phyloP scores from a whole-genome alignment of 2,888 invertebrate genomes.

The Busseola fusca region DNA sequence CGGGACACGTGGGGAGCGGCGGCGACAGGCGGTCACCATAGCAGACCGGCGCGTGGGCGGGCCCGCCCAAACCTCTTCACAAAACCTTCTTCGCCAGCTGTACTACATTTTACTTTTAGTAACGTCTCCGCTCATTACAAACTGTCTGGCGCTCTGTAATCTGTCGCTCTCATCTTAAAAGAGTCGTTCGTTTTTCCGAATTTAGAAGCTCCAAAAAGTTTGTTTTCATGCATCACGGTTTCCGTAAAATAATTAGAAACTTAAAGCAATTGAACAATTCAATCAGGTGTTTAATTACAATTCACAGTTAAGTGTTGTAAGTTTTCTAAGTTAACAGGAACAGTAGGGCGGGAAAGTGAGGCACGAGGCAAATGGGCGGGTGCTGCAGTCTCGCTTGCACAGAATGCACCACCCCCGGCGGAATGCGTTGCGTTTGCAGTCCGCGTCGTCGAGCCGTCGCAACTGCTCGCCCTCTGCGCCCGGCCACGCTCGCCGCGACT shows the following conservation, averaged over 20 bases:
- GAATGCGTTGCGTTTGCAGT: conserved; percentile 82
- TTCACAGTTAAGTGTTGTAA: conserved; percentile 67
- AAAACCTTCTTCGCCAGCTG: conserved; percentile 61
- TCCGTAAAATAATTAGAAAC: conserved; percentile 32
- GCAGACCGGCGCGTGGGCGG: conserved; percentile 79
- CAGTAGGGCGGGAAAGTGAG: conserved; percentile 88
- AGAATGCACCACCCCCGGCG: conserved; percentile 85
- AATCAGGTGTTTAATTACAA: conserved; percentile 65
- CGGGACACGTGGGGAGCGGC: conserved; percentile 68
- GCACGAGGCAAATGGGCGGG: conserved; percentile 86
- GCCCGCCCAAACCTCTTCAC: conserved; percentile 66
- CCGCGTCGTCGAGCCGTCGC: conserved; percentile 79
- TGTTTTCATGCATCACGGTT: neutral
- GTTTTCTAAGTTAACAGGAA: conserved; percentile 75
- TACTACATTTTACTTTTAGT: conserved; percentile 49
- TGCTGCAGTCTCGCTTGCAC: conserved; percentile 88
- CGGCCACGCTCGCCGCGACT: conserved; percentile 67
- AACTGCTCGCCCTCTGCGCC: conserved; percentile 79
- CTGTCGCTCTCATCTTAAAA: neutral
- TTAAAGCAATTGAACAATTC: conserved; percentile 54
- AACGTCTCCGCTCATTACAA: conserved; percentile 37
- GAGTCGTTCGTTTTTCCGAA: neutral
- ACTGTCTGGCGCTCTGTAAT: conserved; percentile 27
- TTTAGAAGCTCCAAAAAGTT: conserved; percentile 27
- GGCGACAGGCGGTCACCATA: conserved; percentile 79